Evolutionary conservation across 2,797 vertebrate species (phyloP).

Genomic region (Cryptoprocta ferox): DNA sequence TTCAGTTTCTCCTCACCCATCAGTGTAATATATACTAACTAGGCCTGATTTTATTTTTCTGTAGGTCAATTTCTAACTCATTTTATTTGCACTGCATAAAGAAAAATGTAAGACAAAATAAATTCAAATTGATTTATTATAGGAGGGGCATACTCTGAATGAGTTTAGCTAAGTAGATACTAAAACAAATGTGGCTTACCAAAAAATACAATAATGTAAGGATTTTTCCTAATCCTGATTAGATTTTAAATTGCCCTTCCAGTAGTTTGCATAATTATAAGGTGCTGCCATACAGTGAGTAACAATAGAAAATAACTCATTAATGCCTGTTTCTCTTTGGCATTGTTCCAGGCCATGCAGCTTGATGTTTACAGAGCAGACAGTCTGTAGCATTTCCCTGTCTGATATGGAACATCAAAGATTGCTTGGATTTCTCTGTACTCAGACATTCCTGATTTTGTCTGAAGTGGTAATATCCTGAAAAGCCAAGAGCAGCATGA

Average conservation of each 20-base stretch:
- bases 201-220: constrained; percentile 39
- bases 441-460: constrained; percentile 78
- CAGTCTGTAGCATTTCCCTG: constrained; percentile 74
- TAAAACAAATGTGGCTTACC: constrained; percentile 75
- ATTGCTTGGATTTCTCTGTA: constrained; percentile 62
- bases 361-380: constrained; percentile 71
- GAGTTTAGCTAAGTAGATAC: constrained; percentile 76
- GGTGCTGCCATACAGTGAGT: constrained; percentile 42
- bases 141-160: constrained; percentile 60
- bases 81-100: constrained; percentile 41
- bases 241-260: constrained; percentile 74
- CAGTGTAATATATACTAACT: constrained; percentile 73
- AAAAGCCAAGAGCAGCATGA: constrained; percentile 66
- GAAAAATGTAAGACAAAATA: constrained; percentile 69
- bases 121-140: constrained; percentile 69
- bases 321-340: constrained; percentile 84
- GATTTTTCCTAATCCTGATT: constrained; percentile 71
- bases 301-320: constrained; percentile 85
- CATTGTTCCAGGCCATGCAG: constrained; percentile 75
- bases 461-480: constrained; percentile 75
- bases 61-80: constrained; percentile 69
- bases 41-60: constrained; percentile 66
- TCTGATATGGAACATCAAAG: constrained; percentile 67
- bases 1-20: constrained; percentile 52
- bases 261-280: constrained; percentile 73